Base-by-base conservation (phyloP, 2,888 invertebrate species). In the Luperina nickerlii region DNA sequence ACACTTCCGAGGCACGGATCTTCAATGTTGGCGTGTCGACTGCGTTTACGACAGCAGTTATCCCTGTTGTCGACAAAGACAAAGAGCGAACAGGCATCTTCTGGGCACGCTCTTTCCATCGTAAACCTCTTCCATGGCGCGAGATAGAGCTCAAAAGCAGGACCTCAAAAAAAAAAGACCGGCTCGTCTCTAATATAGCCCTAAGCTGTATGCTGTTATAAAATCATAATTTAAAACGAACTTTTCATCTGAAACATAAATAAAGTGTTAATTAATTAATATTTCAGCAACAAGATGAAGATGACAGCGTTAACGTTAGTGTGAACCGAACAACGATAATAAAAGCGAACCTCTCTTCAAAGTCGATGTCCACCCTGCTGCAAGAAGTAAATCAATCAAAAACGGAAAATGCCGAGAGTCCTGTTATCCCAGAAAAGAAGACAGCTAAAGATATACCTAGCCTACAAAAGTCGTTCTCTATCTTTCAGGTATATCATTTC, bases 381-480 rank as follows among this genome's bases (percentile, higher is more conserved):
- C 84, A 92, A 42, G 95, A 95, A 86, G 91, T 88, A 7, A 93
- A 93, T 62, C 88, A 90, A 13, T 85, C 89, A 7, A 90, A 86
- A 60, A 81, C 72, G 32, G 91, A 90, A 45, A 81, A 79, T 48
- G 81, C 74, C 15, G 88, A 91, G 7, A 84, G 42, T 32, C 57
- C 88, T 9, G 57, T 77, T 4, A 82, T 87, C 4, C 82, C 83
- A 32, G 96, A 95, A 82, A 96, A 95, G 81, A 96, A 94, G 83
- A 81, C 90, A 1, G 70, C 80, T 20, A 95, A 93, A 85, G 95
- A 96, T 81, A 88, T 96, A 79, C 95, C 96, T 20, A 93, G 96
- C 90, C 93, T 96, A 0, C 96, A 96, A 90, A 96, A 96, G 87
- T 92, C 96, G 0, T 97, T 97, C 79, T 88, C 92, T 5, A 90